A percentile compares a stretch with the other conserved stretches of the same genome.
These are phyloP conservation scores for Theodoxus fluviatilis DNA, from an alignment of 2,888 invertebrate genomes.

Conservation along the genomic window DNA sequence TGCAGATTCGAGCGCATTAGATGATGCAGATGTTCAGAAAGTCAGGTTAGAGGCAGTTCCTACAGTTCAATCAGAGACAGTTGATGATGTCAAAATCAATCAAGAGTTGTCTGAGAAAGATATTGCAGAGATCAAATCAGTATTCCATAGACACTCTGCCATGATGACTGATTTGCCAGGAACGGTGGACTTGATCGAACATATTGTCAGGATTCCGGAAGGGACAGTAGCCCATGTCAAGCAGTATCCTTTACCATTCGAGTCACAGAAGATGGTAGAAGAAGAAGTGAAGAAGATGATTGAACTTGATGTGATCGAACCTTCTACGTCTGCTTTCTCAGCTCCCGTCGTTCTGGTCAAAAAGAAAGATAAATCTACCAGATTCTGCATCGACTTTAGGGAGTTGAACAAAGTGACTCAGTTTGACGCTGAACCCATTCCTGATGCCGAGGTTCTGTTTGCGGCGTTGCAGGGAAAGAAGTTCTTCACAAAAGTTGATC, in stretches of 20 bases:
- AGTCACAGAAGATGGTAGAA: neutral
- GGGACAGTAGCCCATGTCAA: too few species aligned
- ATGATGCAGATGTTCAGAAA: neutral
- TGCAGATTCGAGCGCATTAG: neutral
- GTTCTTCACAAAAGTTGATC: slow-evolving; percentile 25
- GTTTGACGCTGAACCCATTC: slow-evolving; percentile 3
- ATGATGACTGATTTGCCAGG: neutral
- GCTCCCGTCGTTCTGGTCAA: slow-evolving; percentile 9
- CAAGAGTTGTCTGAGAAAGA: neutral
- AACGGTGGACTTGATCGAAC: neutral
- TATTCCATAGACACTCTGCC: neutral
- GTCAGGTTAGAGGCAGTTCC: neutral
- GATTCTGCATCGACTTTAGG: neutral
- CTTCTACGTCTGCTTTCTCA: neutral
- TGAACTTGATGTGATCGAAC: slow-evolving; percentile 1
- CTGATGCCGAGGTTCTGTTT: neutral
- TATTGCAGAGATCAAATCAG: neutral
- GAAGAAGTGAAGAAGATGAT: neutral
- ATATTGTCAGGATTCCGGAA: neutral
- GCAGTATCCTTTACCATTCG: neutral
- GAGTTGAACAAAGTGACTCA: too few species aligned
- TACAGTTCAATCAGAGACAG: neutral
- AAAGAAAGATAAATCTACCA: neutral
- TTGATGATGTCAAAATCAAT: neutral
- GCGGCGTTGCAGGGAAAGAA: neutral